Evolutionary conservation across 2,888 invertebrate species (phyloP).

Genomic region (Hyposoter dolosus): DNA sequence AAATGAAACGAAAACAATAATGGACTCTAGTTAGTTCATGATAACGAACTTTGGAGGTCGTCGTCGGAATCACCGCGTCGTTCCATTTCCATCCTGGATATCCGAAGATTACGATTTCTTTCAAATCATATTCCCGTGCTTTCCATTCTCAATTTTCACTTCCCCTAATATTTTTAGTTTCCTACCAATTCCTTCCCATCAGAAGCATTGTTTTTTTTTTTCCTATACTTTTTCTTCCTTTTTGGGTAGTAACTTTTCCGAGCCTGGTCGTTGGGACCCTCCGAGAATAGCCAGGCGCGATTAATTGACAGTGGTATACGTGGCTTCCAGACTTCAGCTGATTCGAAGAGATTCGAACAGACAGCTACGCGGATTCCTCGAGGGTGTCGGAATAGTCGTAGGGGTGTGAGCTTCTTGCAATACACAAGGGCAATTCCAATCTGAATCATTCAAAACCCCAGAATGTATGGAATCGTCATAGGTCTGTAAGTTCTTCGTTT

Average conservation of each 20-base stretch:
- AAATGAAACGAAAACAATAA: constrained; percentile 66
- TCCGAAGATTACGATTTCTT: neutral
- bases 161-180: neutral
- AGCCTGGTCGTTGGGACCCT: constrained; percentile 44
- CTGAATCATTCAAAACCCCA: neutral
- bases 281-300: constrained; percentile 81
- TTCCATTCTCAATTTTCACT: neutral
- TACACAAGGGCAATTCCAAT: constrained; percentile 1
- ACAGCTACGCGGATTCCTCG: constrained; percentile 73
- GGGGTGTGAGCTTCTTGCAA: constrained; percentile 31
- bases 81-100: neutral
- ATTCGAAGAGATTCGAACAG: constrained; percentile 80
- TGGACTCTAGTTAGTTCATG: constrained; percentile 28
- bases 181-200: too few relatives aligned
- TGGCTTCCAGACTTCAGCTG: constrained; percentile 76
- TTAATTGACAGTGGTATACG: constrained; percentile 80
- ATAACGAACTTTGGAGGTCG: constrained; percentile 30
- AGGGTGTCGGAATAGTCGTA: constrained; percentile 53
- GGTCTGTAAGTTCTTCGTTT: neutral
- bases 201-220: too few relatives aligned
- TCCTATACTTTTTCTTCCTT: constrained; percentile 42
- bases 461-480: constrained; percentile 12
- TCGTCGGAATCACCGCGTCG: neutral
- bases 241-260: constrained; percentile 67
- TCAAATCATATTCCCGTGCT: neutral